Percentiles rank a stretch among this genome's conserved stretches.
Evolutionary conservation across 2,113 vertebrate species (phyloP).

Genomic region (Heliornis fulica): DNA sequence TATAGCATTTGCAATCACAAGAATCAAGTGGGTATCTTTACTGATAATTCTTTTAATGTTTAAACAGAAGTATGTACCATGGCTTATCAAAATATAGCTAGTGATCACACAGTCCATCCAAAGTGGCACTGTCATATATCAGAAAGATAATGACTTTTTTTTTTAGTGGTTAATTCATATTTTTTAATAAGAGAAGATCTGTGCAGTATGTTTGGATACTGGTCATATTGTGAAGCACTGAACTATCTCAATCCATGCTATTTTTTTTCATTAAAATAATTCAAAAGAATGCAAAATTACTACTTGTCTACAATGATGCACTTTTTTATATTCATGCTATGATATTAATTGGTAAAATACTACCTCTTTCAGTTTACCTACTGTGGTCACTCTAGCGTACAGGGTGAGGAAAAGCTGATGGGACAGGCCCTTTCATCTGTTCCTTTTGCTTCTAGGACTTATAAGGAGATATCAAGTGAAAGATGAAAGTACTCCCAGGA

Average conservation of each 20-base stretch:
- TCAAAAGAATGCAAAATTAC: not conserved
- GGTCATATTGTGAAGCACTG: not conserved
- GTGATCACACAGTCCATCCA: not conserved
- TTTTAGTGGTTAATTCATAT: not conserved
- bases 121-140: not conserved
- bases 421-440: not conserved
- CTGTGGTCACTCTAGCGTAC: not conserved
- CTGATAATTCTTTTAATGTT: not conserved
- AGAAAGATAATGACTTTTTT: not conserved
- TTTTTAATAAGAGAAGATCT: not conserved
- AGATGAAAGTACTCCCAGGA: not conserved
- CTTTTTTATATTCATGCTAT: not conserved
- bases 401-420: not conserved
- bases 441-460: not conserved
- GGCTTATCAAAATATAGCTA: not conserved
- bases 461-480: not conserved
- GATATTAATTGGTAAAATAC: constrained; percentile 10
- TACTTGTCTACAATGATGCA: not conserved
- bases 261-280: constrained; percentile 28
- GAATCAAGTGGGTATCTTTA: not conserved
- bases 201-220: not conserved
- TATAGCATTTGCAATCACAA: not conserved
- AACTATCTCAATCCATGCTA: not conserved
- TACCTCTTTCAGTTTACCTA: not conserved
- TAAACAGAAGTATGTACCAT: not conserved